Evolutionary conservation across 1,140 invertebrate species (phyloP).

Genomic region (Pseudomyrmex dendroicus): DNA sequence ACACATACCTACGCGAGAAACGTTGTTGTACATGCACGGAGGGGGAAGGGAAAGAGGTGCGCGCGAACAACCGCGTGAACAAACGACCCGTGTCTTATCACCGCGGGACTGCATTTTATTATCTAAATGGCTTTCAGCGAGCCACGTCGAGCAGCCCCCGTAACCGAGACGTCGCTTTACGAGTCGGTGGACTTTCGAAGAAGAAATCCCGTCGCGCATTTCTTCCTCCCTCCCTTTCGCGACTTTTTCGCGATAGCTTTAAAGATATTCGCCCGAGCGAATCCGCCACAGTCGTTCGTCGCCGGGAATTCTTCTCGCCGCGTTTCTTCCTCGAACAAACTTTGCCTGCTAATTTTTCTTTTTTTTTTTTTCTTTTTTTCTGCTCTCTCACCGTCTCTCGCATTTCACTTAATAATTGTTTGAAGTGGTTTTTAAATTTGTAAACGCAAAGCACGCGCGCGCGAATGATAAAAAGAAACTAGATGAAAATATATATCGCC

Average conservation of each 20-base stretch:
- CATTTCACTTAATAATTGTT: constrained; percentile 3
- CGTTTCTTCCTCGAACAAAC: neutral
- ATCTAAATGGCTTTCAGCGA: constrained; percentile 73
- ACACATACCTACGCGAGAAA: neutral
- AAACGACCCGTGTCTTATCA: constrained; percentile 74
- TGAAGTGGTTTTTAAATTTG: neutral
- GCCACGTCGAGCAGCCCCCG: constrained; percentile 59
- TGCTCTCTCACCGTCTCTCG: neutral
- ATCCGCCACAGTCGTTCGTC: neutral
- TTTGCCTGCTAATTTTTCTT: neutral
- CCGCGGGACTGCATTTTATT: constrained; percentile 72
- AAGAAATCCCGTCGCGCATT: constrained; percentile 53
- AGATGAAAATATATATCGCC: too few relatives aligned
- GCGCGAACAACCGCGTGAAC: constrained; percentile 67
- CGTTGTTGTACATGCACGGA: too few relatives aligned
- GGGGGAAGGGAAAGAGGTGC: constrained; percentile 5
- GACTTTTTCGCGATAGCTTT: constrained; percentile 49
- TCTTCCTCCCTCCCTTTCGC: neutral
- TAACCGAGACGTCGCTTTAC: constrained; percentile 64
- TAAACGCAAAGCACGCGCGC: neutral
- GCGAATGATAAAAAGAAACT: neutral
- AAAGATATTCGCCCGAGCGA: constrained; percentile 23
- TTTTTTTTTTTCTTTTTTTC: neutral
- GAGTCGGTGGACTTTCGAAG: constrained; percentile 46
- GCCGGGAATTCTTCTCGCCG: constrained; percentile 26